Base-by-base conservation (phyloP, 2,113 vertebrate genomes). In the Daphoenositta chrysoptera region DNA sequence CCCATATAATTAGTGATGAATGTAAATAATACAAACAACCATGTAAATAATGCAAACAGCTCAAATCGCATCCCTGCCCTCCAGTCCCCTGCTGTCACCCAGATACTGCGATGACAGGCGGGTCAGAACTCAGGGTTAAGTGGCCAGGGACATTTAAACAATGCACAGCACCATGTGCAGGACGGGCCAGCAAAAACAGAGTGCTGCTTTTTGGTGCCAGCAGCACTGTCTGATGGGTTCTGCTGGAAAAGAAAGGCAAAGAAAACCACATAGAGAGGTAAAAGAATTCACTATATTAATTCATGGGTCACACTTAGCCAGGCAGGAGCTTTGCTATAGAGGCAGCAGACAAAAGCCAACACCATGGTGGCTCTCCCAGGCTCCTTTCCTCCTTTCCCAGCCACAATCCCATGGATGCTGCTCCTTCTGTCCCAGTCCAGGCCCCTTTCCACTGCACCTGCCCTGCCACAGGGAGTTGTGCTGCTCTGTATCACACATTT, bases 21-120 rank as follows among this genome's bases (percentile, higher is more conserved):
- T 44, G 58, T 45, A 94, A 91, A 76, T 50, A 84, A 84, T 39
- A 79, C 53, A 69, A 89, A 3, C 73, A 70, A 2, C 48, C 44
- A 89, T 78, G 83, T 95, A 88, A 92, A 95, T 88, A 93, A 94
- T 35, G 64, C 54, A 88, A 72, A 72, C 75, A 83, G 65, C 79
- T 72, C 73, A 51, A 86, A 63, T 39, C 1, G 0, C 47, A 35
- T 47, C 82, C 23, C 71, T 86, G 87, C 75, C 66, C 71, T 44
- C 4, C 2, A 9, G 48, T 22, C 48, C 42, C 44, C 84, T 57
- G 87, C 82, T 88, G 81, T 54, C 37, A 82, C 79, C 51, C 90
- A 37, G 85, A 63, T 7, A 73, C 35, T 26, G 82, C 8, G 24
- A 51, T 70, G 88, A 83, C 68, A 83, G 63, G 70, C 2, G 1